Conservation (phyloP, 2,797 vertebrate genomes). For the Poeciliopsis presidionis region DNA sequence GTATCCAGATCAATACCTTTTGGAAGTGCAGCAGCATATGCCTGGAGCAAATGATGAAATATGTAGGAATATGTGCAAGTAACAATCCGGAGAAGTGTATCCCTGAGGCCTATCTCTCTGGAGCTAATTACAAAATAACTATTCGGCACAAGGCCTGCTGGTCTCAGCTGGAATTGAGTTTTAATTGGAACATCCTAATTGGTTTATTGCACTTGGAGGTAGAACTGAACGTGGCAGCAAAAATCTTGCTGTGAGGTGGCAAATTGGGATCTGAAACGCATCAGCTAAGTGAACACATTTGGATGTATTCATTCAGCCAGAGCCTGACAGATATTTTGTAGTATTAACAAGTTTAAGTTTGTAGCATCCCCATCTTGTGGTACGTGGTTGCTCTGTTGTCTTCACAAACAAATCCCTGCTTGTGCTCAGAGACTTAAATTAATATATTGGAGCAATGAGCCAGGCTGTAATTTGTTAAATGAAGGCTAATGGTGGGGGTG, state of each 20-base stretch:
- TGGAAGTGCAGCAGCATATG: conserved; percentile 39
- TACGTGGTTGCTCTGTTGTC: conserved; percentile 22
- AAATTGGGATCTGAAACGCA: conserved; percentile 38
- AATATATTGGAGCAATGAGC: conserved; percentile 59
- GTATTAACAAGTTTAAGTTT: conserved; percentile 51
- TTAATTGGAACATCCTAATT: conserved; percentile 83
- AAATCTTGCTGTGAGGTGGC: conserved; percentile 55
- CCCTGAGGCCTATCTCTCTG: conserved; percentile 71
- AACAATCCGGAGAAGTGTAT: conserved; percentile 46
- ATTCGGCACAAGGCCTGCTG: conserved; percentile 74
- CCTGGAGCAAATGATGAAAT: conserved; percentile 47
- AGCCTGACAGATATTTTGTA: conserved; percentile 32
- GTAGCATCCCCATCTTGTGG: conserved; percentile 31
- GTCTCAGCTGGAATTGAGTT: conserved; percentile 79
- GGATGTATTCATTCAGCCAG: conserved; percentile 28
- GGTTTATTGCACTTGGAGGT: conserved; percentile 74
- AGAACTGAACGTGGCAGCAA: conserved; percentile 61
- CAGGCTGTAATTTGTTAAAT: conserved; percentile 71
- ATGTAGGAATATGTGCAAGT: conserved; percentile 35
- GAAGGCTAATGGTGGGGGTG: conserved; percentile 62
- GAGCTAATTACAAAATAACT: conserved; percentile 80
- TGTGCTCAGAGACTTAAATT: conserved; percentile 39
- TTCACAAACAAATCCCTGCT: conserved; percentile 40
- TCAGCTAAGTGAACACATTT: conserved; percentile 13
- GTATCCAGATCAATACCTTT: conserved; percentile 59